These are phyloP conservation scores for Calliphora vicina DNA, from an alignment of 1,140 invertebrate genomes.

Conservation along the genomic window DNA sequence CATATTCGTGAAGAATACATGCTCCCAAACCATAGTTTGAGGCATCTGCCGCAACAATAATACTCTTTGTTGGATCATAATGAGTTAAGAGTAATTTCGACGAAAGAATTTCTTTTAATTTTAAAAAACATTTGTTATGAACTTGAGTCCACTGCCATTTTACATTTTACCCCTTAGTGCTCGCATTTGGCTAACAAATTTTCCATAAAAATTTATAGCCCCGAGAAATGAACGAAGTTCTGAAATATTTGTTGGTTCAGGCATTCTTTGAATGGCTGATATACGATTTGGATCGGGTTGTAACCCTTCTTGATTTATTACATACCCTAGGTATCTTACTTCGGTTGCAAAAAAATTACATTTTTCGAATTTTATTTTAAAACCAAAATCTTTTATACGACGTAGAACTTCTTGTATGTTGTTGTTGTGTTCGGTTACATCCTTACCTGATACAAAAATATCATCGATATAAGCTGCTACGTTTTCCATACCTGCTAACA, in stretches of 20 bases:
- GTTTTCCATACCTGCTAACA: constrained; percentile 7
- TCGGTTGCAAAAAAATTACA: constrained; percentile 28
- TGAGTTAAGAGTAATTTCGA: constrained; percentile 23
- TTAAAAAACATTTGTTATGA: constrained; percentile 22
- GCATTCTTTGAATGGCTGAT: constrained; percentile 45
- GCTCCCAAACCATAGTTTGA: constrained; percentile 41
- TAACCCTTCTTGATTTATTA: constrained; percentile 57
- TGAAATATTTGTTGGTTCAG: constrained; percentile 20
- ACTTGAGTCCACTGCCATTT: constrained; percentile 17
- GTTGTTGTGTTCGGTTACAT: constrained; percentile 7
- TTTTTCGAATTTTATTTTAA: constrained; percentile 29
- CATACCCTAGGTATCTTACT: constrained; percentile 58
- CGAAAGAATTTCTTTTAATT: constrained; percentile 27
- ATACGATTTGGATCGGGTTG: constrained; percentile 53
- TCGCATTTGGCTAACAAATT: constrained; percentile 41
- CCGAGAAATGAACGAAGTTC: constrained; percentile 46
- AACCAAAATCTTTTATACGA: constrained; percentile 30
- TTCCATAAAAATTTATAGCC: constrained; percentile 46
- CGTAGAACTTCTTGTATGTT: constrained; percentile 24
- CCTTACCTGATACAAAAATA: constrained; percentile 28
- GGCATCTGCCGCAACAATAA: constrained; percentile 36
- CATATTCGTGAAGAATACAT: constrained; percentile 48
- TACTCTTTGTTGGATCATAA: constrained; percentile 37
- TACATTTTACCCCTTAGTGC: constrained; percentile 51
- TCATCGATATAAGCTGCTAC: constrained; percentile 24